Evolutionary conservation across 2,888 invertebrate species (phyloP), one percentile per base, ranked within the genome.

Genomic region (Luperina testacea): DNA sequence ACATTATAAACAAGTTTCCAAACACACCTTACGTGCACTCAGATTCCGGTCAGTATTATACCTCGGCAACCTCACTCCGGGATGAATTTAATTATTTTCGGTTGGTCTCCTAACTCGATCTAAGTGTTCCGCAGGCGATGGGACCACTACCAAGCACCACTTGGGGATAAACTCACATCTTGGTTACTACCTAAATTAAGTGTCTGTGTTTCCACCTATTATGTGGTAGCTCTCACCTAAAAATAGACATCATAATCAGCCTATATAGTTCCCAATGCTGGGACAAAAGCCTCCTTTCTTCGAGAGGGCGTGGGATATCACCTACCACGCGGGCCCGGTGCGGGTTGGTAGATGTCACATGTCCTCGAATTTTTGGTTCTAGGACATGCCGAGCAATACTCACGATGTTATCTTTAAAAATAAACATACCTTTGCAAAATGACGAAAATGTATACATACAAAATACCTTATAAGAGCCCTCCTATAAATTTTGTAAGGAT

Each of bases 11-110:
- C 73, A 48, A 83, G 63, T 72, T 65, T 53, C 32, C 74, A 68
- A 68, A 59, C 72, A 83, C 51, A 80, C 69, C 61, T 72, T 75
- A 38, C 3, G 32, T 70, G 72, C 75, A 79, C 70, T 78, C 74
- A 75, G 72, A 85, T 83, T 81, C 80, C 81, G 84, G 84, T 79
- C 80, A 84, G 84, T 77, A 84, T 79, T 74, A 45, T 45, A 82
- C 80, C 83, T 64, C 81, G 80, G 38, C 78, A 72, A 80, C 85
- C 88, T 81, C 84, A 81, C 80, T 83, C 84, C 72, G 83, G 83
- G 85, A 84, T 77, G 73, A 89, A 90, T 90, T 91, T 90, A 91
- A 92, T 92, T 92, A 92, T 91, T 90, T 91, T 91, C 84, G 89
- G 90, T 82, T 82, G 88, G 81, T 81, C 83, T 82, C 81, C 86